phyloP scores from a whole-genome alignment of 2,113 vertebrate species.

The Hystrix cristata region DNA sequence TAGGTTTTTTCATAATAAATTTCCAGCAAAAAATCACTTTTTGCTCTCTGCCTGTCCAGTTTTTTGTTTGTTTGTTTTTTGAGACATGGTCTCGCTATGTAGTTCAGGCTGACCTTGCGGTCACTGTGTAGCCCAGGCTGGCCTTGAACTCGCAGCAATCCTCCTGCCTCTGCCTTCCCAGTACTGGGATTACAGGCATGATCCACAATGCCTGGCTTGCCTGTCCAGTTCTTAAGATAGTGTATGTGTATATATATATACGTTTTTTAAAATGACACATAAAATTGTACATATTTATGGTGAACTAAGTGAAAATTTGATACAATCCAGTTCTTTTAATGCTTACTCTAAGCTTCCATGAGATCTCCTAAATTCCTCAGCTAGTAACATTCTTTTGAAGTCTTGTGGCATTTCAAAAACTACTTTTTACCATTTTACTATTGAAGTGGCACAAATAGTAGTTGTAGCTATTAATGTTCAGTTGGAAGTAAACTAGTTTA shows the following conservation, averaged over 20 bases:
- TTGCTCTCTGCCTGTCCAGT: not conserved
- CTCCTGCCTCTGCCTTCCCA: no score
- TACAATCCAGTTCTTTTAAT: constrained; percentile 28
- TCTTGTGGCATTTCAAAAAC: not conserved
- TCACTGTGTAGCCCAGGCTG: no score
- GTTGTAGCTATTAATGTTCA: not conserved
- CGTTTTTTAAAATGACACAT: not conserved
- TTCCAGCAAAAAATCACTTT: not conserved
- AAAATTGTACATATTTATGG: not conserved
- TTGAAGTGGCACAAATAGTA: not conserved
- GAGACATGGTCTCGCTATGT: no score
- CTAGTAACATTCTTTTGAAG: constrained; percentile 42
- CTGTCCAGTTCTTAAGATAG: no score
- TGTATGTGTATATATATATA: not conserved
- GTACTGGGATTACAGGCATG: no score
- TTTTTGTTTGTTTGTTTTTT: not conserved
- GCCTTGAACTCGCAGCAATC: no score
- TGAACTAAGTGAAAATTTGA: not conserved
- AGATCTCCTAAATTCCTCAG: constrained; percentile 32
- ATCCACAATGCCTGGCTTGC: no score
- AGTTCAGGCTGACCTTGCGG: no score
- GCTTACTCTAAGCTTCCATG: not conserved
- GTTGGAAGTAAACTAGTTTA: not conserved
- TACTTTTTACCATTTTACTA: not conserved
- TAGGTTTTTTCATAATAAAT: not conserved